Evolutionary conservation across 2,113 vertebrate genomes (phyloP).

Genomic region (Chaetops frenatus): DNA sequence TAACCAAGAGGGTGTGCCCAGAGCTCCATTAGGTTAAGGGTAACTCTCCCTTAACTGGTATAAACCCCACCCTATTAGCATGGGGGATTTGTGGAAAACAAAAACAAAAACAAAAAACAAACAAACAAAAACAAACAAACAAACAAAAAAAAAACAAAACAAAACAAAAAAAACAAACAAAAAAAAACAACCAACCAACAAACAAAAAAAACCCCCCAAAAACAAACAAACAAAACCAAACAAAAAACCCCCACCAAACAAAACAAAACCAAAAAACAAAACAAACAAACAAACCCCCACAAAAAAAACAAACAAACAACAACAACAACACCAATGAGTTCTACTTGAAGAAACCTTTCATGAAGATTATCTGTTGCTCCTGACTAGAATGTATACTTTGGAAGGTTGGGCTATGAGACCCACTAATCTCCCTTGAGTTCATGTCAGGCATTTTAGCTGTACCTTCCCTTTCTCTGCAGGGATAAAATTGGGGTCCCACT

Average conservation of each 20-base stretch:
- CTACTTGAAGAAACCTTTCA: neutral
- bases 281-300: too few species aligned
- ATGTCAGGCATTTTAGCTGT: neutral
- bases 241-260: too few species aligned
- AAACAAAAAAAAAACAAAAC: too few species aligned
- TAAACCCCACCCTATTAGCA: neutral
- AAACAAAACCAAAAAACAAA: too few species aligned
- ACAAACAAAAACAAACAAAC: too few species aligned
- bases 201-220: too few species aligned
- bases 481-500: fast-evolving
- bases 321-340: neutral
- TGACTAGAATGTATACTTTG: neutral
- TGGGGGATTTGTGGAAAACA: neutral
- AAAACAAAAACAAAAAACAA: neutral
- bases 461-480: neutral
- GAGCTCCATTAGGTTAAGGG: neutral
- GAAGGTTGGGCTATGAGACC: neutral
- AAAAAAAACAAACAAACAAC: neutral
- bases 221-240: too few species aligned
- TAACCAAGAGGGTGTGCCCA: neutral
- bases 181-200: too few species aligned
- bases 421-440: neutral
- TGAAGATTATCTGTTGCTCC: neutral
- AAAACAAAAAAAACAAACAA: too few species aligned
- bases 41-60: neutral